phyloP scores from a whole-genome alignment of 2,113 vertebrate genomes.

The Aegypius monachus region DNA sequence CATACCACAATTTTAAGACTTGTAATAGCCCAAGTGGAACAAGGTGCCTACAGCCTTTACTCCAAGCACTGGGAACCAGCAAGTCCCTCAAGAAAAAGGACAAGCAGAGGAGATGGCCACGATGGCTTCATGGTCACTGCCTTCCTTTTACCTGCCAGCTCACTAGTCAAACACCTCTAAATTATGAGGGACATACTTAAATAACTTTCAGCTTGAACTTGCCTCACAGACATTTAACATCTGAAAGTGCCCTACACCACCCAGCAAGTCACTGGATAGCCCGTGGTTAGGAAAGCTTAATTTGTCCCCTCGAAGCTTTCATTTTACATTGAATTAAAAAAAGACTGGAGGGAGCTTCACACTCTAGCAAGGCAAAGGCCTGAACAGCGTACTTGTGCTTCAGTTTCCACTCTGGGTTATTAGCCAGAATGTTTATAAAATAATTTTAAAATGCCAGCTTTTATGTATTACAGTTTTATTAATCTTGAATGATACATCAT shows the following conservation, averaged over 20 bases:
- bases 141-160: background rate
- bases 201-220: background rate
- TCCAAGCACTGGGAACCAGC: background rate
- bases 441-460: slow-evolving; percentile 11
- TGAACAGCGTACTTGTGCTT: background rate
- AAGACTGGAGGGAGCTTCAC: background rate
- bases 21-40: fast-evolving
- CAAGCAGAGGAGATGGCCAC: background rate
- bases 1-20: fast-evolving
- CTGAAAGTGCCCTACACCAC: background rate
- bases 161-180: background rate
- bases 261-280: background rate
- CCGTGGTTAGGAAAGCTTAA: fast-evolving
- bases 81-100: background rate
- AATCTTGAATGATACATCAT: slow-evolving; percentile 16
- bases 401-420: background rate
- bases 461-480: slow-evolving; percentile 28
- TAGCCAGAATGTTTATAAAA: slow-evolving; percentile 20
- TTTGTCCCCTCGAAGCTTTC: background rate
- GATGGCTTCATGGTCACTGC: background rate
- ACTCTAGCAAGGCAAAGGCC: background rate
- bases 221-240: fast-evolving
- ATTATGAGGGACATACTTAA: background rate
- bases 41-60: background rate
- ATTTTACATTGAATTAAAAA: background rate